Base-by-base conservation (phyloP, 2,113 vertebrate genomes). In the Thalassoma bifasciatum region DNA sequence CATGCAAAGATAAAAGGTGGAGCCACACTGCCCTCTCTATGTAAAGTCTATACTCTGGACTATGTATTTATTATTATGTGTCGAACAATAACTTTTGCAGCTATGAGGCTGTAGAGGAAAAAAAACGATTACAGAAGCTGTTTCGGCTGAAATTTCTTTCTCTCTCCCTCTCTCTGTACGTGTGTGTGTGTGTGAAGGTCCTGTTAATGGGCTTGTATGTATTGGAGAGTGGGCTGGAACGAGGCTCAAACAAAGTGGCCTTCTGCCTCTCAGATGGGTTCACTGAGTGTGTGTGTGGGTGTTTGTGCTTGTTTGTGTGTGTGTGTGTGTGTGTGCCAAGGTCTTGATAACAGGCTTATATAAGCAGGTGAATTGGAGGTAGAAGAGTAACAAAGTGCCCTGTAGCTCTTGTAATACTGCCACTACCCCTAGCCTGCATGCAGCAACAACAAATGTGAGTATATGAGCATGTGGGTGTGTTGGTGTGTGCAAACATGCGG, bases 261-360 rank as follows among this genome's bases (percentile, higher is more conserved):
- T 83, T 77, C 72, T 83, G 64, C 70, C 59, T 63, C 37, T 72
- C 46, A 76, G 70, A 84, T 54, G n/a, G 63, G 54, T 79, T 49
- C 23, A 63, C 0, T 36, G 46, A 74, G 57, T 47, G 59, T 69
- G 24, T 64, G 40, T 60, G 50, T 62, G 11, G 57, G 40, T 40
- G 47, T 63, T 13, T 75, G 9, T 61, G 62, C 21, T 13, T 14
- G 22, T 50, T 4, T 34, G 23, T 63, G 37, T 54, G 21, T 54
- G 36, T 68, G 37, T 65, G 30, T 44, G 52, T 66, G 46, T 75
- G 8, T 50, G 30, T 30, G 54, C 40, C 72, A 72, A 79, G 67
- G 66, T 77, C 72, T 73, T 71, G 60, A 81, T 77, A 89, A 91
- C 86, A 90, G 67, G 66, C 81, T 87, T 86, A 87, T 77, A 73